These are phyloP conservation scores for Drosophila dunni DNA, from an alignment of 1,140 invertebrate species.

Conservation along the genomic window DNA sequence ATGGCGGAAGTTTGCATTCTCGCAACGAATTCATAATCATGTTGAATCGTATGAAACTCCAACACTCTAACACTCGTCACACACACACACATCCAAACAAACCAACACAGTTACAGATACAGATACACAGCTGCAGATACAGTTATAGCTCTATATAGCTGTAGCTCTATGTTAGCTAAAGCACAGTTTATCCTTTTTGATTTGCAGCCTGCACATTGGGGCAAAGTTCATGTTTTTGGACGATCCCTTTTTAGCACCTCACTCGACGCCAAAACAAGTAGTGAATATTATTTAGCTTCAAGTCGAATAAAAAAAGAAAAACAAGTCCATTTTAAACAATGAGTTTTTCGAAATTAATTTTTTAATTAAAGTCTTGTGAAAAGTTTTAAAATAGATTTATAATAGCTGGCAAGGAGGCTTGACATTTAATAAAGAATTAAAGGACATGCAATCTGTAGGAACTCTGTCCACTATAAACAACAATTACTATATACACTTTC, in stretches of 20 bases:
- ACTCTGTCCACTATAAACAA: too few relatives aligned
- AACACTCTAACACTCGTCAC: background rate
- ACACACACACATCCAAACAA: background rate
- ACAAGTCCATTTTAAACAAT: too few relatives aligned
- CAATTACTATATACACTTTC: too few relatives aligned
- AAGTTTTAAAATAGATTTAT: too few relatives aligned
- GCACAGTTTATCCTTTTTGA: slow-evolving; percentile 82
- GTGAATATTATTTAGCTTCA: slow-evolving; percentile 76
- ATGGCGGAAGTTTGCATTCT: slow-evolving; percentile 82
- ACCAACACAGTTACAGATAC: too few relatives aligned
- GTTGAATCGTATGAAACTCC: slow-evolving; percentile 48
- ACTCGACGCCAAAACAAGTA: slow-evolving; percentile 46
- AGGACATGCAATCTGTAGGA: too few relatives aligned
- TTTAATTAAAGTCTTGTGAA: too few relatives aligned
- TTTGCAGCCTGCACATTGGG: slow-evolving; percentile 60
- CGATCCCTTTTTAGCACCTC: slow-evolving; percentile 42
- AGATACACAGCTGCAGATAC: slow-evolving; percentile 20
- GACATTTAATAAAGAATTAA: too few relatives aligned
- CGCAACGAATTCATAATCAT: slow-evolving; percentile 82
- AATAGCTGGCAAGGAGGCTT: too few relatives aligned
- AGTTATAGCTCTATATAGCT: slow-evolving; percentile 23
- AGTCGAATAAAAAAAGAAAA: slow-evolving; percentile 57
- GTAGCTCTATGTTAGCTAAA: slow-evolving; percentile 64
- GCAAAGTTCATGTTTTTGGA: slow-evolving; percentile 51
- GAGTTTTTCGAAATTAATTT: too few relatives aligned